phyloP scores from a whole-genome alignment of 2,888 invertebrate genomes.

The Temnothorax ravouxi region DNA sequence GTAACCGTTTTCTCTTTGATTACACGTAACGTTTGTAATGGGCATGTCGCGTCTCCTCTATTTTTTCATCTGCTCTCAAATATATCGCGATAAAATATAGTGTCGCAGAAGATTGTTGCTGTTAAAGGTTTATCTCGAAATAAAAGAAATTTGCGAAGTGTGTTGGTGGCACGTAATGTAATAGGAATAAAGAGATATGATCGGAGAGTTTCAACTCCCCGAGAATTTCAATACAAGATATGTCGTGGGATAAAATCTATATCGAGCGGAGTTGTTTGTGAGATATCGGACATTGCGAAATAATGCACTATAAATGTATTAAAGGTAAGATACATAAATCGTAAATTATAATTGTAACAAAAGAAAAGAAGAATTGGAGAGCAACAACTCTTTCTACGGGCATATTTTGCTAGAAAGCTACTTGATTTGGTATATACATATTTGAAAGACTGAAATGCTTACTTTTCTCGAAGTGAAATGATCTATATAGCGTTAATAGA shows the following conservation, averaged over 20 bases:
- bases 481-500: conserved; percentile 29
- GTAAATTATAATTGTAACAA: conserved; percentile 26
- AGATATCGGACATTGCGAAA: not conserved
- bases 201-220: conserved; percentile 23
- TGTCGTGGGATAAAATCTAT: conserved; percentile 17
- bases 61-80: conserved; percentile 44
- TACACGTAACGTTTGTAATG: conserved; percentile 60
- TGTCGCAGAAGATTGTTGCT: conserved; percentile 53
- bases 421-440: conserved; percentile 28
- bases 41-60: conserved; percentile 62
- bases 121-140: conserved; percentile 47
- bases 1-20: conserved; percentile 62
- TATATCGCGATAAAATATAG: conserved; percentile 48
- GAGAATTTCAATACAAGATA: conserved; percentile 29
- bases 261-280: conserved; percentile 33
- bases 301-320: conserved; percentile 25
- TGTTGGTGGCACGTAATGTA: conserved; percentile 31
- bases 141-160: conserved; percentile 38
- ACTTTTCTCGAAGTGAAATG: conserved; percentile 26
- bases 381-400: conserved; percentile 51
- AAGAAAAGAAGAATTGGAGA: not conserved
- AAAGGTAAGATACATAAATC: conserved; percentile 17
- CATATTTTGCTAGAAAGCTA: conserved; percentile 21
- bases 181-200: conserved; percentile 36
- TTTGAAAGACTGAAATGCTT: conserved; percentile 46